These are phyloP conservation scores for Chamaetylas fuelleborni DNA, from an alignment of 2,113 vertebrate genomes.

Conservation along the genomic window DNA sequence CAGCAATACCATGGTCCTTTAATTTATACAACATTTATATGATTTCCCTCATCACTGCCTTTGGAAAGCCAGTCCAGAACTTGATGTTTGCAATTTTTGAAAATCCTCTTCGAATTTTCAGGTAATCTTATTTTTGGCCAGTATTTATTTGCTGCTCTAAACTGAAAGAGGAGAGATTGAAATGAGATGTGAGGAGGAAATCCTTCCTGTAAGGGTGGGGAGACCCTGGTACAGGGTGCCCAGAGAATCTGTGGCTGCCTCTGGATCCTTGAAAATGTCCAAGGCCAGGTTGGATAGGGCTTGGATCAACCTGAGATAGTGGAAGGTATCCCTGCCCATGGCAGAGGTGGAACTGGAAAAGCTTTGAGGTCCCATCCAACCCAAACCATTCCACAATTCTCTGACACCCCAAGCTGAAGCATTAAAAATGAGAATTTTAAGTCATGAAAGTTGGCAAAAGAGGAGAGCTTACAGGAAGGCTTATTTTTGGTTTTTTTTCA, in stretches of 20 bases:
- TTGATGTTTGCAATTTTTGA: neutral
- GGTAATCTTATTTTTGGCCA: neutral
- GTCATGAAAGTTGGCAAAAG: neutral
- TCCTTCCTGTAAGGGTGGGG: neutral
- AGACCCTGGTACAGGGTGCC: neutral
- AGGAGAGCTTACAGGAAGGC: neutral
- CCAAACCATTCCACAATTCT: neutral
- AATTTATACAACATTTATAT: neutral
- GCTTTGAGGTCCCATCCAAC: neutral
- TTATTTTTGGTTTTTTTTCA: too few species aligned
- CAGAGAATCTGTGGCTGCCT: neutral
- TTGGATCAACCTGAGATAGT: rapidly evolving
- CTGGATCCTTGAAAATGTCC: neutral
- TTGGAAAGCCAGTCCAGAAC: neutral
- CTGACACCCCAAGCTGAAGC: neutral
- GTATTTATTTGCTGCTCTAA: neutral
- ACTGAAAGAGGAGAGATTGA: neutral
- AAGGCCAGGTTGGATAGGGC: rapidly evolving
- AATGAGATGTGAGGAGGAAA: neutral
- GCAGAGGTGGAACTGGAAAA: neutral
- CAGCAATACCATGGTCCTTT: neutral
- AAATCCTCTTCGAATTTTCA: neutral
- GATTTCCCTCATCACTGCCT: neutral
- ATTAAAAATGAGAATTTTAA: neutral
- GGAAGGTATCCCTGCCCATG: neutral